Evolutionary conservation across 2,888 invertebrate species (phyloP).

Genomic region (Ecdyonurus torrentis): DNA sequence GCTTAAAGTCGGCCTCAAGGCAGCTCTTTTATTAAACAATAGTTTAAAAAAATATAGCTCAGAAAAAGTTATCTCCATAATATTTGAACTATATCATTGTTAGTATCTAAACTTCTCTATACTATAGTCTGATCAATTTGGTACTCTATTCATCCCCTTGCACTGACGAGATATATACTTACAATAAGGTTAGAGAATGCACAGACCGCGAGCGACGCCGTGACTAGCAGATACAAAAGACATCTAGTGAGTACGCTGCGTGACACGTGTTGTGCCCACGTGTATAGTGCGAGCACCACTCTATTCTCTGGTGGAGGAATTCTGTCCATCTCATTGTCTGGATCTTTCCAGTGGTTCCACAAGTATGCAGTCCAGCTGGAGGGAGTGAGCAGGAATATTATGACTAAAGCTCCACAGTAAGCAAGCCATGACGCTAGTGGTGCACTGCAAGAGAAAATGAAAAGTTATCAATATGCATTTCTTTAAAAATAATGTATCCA

Average conservation of each 20-base stretch:
- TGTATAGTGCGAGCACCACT: conserved; percentile 6
- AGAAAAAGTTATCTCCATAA: no score
- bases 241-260: background rate
- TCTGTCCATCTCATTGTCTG: conserved; percentile 26
- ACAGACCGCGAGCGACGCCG: background rate
- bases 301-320: conserved; percentile 15
- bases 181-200: background rate
- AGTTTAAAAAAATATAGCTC: no score
- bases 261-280: background rate
- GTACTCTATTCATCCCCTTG: background rate
- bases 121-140: no score
- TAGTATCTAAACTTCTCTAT: no score
- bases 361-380: conserved; percentile 60
- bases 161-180: background rate
- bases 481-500: no score
- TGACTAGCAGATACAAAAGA: background rate
- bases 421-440: conserved; percentile 18
- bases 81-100: no score
- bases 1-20: no score
- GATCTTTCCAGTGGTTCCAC: conserved; percentile 38
- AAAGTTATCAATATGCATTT: no score
- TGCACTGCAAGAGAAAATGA: conserved; percentile 12
- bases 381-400: conserved; percentile 28
- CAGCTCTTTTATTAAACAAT: no score
- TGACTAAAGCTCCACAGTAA: conserved; percentile 28